A percentile compares a stretch with the other conserved stretches of the same genome.
Evolutionary conservation across 2,113 vertebrate genomes (phyloP).

Genomic region (Macquaria ambigua): DNA sequence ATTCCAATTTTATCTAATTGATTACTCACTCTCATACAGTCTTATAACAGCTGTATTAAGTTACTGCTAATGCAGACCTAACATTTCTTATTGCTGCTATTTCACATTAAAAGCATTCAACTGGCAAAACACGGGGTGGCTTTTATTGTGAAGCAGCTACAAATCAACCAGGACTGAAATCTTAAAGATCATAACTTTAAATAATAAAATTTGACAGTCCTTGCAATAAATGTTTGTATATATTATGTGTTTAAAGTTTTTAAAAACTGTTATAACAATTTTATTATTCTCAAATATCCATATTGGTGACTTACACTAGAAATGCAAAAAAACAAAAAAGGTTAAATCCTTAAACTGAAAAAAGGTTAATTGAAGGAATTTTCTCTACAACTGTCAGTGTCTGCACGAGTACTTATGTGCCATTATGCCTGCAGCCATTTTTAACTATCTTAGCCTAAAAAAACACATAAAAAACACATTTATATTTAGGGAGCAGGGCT

Average conservation of each 20-base stretch:
- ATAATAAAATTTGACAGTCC: background rate
- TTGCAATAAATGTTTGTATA: background rate
- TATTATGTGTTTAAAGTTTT: background rate
- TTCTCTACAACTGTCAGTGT: background rate
- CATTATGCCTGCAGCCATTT: no score
- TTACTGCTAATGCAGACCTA: background rate
- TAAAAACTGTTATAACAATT: no score
- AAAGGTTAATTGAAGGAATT: background rate
- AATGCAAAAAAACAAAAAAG: background rate
- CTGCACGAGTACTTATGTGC: background rate
- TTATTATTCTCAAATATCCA: background rate
- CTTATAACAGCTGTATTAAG: background rate
- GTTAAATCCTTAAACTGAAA: background rate
- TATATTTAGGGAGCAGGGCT: background rate
- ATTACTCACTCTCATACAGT: background rate
- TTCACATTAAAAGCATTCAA: background rate
- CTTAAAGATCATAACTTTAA: background rate
- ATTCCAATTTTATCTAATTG: background rate
- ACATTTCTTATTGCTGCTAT: background rate
- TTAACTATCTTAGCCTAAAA: no score
- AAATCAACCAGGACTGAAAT: background rate
- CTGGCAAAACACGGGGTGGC: background rate
- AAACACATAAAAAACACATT: background rate
- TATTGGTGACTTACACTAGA: background rate
- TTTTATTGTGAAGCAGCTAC: background rate